These are phyloP conservation scores for Phylloscopus collybita DNA, from an alignment of 2,797 vertebrate species.

Conservation along the genomic window DNA sequence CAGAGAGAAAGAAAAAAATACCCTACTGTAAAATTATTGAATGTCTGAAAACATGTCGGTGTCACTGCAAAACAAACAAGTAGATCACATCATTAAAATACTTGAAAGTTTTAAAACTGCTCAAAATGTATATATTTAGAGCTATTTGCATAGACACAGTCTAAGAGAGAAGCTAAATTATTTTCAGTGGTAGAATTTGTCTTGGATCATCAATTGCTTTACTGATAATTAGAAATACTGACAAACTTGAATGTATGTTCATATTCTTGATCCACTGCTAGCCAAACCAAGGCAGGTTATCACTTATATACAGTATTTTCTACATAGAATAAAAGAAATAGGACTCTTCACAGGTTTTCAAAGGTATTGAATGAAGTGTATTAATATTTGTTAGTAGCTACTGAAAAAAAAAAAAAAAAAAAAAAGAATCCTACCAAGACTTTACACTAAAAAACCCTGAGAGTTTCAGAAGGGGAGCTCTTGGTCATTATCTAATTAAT, in stretches of 20 bases:
- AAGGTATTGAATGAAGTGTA: not conserved
- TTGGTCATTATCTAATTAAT: not conserved
- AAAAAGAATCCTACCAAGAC: not conserved
- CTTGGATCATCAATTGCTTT: not conserved
- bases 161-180: not conserved
- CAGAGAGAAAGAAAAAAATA: not conserved
- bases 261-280: not conserved
- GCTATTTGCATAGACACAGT: not conserved
- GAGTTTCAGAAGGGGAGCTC: not conserved
- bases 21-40: fast-evolving
- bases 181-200: not conserved
- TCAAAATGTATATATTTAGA: not conserved
- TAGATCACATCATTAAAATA: not conserved
- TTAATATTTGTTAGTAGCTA: not conserved
- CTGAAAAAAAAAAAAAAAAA: not conserved
- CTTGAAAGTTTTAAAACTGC: not conserved
- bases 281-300: not conserved
- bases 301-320: not conserved
- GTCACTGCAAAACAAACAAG: not conserved
- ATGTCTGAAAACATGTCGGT: not conserved
- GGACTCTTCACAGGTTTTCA: not conserved
- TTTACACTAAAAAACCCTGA: not conserved
- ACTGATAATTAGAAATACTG: not conserved
- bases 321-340: not conserved
- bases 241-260: not conserved